Evolutionary conservation across 2,888 invertebrate genomes (phyloP).

Genomic region (Lithophane ornitopus): DNA sequence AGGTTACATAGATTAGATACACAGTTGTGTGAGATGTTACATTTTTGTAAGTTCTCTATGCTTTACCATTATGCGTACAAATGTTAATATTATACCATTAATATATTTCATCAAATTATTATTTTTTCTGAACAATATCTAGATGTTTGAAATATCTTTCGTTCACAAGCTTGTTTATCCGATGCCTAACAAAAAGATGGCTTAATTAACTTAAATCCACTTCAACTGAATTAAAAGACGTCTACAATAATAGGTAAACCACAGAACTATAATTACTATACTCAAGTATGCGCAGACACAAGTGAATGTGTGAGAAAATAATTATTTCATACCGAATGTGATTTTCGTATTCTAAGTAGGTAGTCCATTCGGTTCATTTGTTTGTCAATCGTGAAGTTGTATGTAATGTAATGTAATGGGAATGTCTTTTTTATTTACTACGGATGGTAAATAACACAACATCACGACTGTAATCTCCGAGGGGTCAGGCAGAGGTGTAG

Average conservation of each 20-base stretch:
- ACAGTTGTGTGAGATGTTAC: no score
- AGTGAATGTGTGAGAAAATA: conserved; percentile 70
- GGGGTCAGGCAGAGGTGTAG: background rate
- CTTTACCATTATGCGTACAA: no score
- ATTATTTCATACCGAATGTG: conserved; percentile 64
- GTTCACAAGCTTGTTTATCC: no score
- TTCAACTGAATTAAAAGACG: background rate
- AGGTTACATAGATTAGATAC: no score
- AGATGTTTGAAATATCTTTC: no score
- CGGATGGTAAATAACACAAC: conserved; percentile 20
- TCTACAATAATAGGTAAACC: background rate
- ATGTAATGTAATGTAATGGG: conserved; percentile 44
- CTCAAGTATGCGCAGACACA: conserved; percentile 24
- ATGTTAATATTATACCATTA: no score
- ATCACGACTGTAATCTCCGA: background rate
- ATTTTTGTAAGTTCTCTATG: no score
- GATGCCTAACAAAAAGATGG: no score
- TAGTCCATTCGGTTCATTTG: conserved; percentile 57
- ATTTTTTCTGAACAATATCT: no score
- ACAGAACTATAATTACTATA: conserved; percentile 6
- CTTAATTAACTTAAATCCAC: background rate
- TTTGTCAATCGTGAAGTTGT: conserved; percentile 60
- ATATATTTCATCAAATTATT: background rate
- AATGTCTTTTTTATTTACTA: conserved; percentile 40
- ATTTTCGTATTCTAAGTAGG: conserved; percentile 63